Base-by-base conservation (phyloP, 2,797 vertebrate genomes). In the Oryzias dopingdopingensis region DNA sequence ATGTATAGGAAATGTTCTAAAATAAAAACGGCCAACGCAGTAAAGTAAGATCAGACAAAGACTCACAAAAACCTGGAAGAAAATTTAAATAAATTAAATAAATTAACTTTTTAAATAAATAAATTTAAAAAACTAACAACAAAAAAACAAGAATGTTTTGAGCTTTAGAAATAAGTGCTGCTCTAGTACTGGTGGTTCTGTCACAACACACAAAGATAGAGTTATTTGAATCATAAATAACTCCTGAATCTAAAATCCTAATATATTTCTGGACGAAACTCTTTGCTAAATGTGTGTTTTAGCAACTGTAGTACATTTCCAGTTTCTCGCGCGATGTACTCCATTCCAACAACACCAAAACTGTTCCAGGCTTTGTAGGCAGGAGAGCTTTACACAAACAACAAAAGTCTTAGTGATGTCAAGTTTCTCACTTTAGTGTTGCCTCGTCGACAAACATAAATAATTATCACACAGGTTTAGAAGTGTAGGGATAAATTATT, bases 381-480 rank as follows among this genome's bases (percentile, higher is more conserved):
- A 22, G 20, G 20, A 22, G 20, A 22, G 20, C 26, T 29, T 29
- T 29, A 29, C 4, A 26, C 5, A 7, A 29, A 29, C 26, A 51
- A 16, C 49, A 56, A 65, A 49, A 65, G 60, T 65, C 66, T 59
- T 65, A 50, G 1, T 2, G 49, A 67, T 42, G 65, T 63, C 67
- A 63, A 81, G 83, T 82, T 52, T 49, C 56, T 59, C 56, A 40
- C 52, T 56, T 55, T 14, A 55, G 51, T 44, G 20, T 46, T 47
- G 56, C 54, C 41, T 51, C 45, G 1, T 29, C 6, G 26, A 29
- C 26, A 29, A 29, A 29, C 26, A 59, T 85, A 80, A 87, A 88
- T 90, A 22, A 83, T 82, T 80, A 90, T 90, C 79, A 79, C 84
- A 78, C 69, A 2, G 83, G 58, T 66, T 29, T 52, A 61, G 72